Evolutionary conservation across 1,140 invertebrate species (phyloP), one percentile per base, ranked within the genome.

Genomic region (Scaptomyza graminum): DNA sequence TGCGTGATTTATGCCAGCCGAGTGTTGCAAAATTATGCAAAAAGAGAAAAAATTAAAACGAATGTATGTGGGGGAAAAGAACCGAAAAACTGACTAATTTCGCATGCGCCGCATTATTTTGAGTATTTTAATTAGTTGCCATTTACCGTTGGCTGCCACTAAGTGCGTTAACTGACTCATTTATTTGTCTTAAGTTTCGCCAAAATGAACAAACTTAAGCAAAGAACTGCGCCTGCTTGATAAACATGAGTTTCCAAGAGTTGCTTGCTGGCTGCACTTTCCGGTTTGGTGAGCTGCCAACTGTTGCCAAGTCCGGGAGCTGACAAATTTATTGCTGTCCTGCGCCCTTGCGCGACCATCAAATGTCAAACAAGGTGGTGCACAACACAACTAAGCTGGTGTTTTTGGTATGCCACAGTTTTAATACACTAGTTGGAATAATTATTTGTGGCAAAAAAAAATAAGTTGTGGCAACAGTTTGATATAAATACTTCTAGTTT

Each of bases 1-100:
- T 70, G 41, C 70, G 65, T 76, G 50, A 82, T 82, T 59, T 74
- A 69, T 69, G 16, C 37, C 15, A 49, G 41, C 2, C 9, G 31
- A 49, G 57, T 37, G 39, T 22, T 62, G 43, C 62, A 69, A 69
- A 49, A 54, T n/a, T 37, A 46, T 51, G 56, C 8, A 44, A 31
- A 55, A 62, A 59, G 8, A 16, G 13, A 59, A 34, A 52, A 5
- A 22, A 7, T 1, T 22, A 3, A 22, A 22, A 22, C 18, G 18
- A 22, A 41, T 8, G 9, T n/a, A 12, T 1, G 15, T 39, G 9
- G 1, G 39, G n/a, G 11, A 34, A n/a, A 8, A 13, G 6, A 18
- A 18, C 7, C 6, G 1, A 2, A 5, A n/a, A 25, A 5, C n/a
- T 61, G 18, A 61, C 56, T 68, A 72, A 80, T 64, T 67, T 18